These are phyloP conservation scores for Mylabris phalerata DNA, from an alignment of 1,140 invertebrate species.

Conservation along the genomic window DNA sequence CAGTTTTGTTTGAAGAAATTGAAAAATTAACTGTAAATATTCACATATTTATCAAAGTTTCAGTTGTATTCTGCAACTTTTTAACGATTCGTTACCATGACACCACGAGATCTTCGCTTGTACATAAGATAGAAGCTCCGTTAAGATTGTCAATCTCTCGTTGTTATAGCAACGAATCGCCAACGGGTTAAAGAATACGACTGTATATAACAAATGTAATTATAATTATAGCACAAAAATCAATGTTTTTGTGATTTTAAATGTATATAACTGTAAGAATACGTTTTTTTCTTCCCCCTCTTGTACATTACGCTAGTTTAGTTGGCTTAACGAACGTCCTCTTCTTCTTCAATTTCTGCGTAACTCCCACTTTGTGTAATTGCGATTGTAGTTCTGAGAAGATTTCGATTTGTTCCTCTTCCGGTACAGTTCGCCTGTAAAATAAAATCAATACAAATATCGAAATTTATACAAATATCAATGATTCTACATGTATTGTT, in stretches of 20 bases:
- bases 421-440: slow-evolving; percentile 67
- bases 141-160: too few species aligned
- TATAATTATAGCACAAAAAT: background rate
- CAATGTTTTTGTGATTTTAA: too few species aligned
- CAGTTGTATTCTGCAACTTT: background rate
- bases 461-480: background rate
- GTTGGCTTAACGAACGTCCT: slow-evolving; percentile 56
- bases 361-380: slow-evolving; percentile 62
- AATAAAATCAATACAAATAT: slow-evolving; percentile 3
- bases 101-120: too few species aligned
- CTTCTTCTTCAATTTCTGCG: slow-evolving; percentile 60
- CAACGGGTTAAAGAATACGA: too few species aligned
- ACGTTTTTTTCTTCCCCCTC: too few species aligned
- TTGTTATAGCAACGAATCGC: too few species aligned
- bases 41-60: background rate
- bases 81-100: too few species aligned
- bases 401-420: slow-evolving; percentile 80
- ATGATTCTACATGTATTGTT: slow-evolving; percentile 68
- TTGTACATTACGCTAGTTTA: slow-evolving; percentile 47
- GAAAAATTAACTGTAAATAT: background rate
- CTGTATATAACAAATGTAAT: background rate
- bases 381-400: slow-evolving; percentile 75
- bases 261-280: too few species aligned
- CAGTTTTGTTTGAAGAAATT: background rate
- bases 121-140: too few species aligned